Evolutionary conservation across 2,888 invertebrate genomes (phyloP).

Genomic region (Agriotes lineatus): DNA sequence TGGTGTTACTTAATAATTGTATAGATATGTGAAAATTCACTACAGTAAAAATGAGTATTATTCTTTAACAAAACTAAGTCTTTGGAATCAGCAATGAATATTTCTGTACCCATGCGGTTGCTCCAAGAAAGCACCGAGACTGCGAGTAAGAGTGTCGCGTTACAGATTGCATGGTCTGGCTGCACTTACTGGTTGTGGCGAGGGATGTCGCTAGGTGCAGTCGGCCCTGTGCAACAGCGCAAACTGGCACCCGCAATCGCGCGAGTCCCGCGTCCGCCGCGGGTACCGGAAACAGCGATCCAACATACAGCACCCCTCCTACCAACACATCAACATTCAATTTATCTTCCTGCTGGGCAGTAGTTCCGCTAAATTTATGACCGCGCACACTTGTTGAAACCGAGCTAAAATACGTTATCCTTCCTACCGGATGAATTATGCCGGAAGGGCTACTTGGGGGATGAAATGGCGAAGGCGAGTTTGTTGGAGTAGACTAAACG

Average conservation of each 20-base stretch:
- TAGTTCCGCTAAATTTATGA: conserved; percentile 31
- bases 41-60: too few relatives aligned
- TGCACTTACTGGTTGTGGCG: conserved; percentile 52
- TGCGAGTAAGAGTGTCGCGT: too few relatives aligned
- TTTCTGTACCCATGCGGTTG: conserved; percentile 11
- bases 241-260: conserved; percentile 93
- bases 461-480: too few relatives aligned
- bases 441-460: background rate
- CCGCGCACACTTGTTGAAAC: conserved; percentile 20
- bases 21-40: too few relatives aligned
- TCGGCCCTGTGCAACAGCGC: conserved; percentile 89
- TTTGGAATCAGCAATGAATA: conserved; percentile 1
- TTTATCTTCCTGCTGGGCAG: conserved; percentile 24
- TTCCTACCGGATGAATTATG: conserved; percentile 6
- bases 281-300: conserved; percentile 91
- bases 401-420: conserved; percentile 29
- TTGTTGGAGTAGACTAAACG: too few relatives aligned
- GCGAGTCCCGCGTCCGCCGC: conserved; percentile 78
- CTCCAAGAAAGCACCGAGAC: too few relatives aligned
- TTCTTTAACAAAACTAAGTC: too few relatives aligned
- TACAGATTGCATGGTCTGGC: conserved; percentile 43
- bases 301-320: conserved; percentile 84
- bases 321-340: conserved; percentile 53
- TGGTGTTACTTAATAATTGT: too few relatives aligned
- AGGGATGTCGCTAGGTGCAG: conserved; percentile 76